phyloP scores from a whole-genome alignment of 2,888 invertebrate species.

The Drosophila trichaetosa region DNA sequence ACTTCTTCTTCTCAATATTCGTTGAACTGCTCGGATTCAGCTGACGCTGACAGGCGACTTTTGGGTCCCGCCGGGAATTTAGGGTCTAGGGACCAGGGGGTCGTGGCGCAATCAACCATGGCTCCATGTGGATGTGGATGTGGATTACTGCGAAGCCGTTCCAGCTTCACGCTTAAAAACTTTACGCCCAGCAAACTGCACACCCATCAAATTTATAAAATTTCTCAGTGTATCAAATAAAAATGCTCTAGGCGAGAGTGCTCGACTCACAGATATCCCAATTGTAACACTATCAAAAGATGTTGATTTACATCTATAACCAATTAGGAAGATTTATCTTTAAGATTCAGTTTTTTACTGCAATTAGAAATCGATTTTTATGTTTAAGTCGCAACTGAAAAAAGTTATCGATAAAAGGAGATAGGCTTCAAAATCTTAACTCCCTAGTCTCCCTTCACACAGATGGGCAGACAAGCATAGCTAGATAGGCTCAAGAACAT shows the following conservation, averaged over 20 bases:
- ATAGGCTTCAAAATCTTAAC: neutral
- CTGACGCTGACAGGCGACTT: slow-evolving; percentile 48
- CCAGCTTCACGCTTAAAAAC: slow-evolving; percentile 68
- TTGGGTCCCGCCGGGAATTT: slow-evolving; percentile 19
- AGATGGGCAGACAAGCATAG: neutral
- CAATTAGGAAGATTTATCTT: neutral
- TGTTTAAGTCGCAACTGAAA: neutral
- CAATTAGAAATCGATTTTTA: neutral
- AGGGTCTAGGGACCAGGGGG: neutral
- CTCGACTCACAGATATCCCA: neutral
- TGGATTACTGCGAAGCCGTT: slow-evolving; percentile 64
- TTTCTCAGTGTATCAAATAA: slow-evolving; percentile 33
- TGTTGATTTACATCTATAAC: neutral
- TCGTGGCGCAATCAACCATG: slow-evolving; percentile 66
- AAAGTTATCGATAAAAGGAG: neutral
- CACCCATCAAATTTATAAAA: slow-evolving; percentile 59
- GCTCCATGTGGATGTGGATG: slow-evolving; percentile 68
- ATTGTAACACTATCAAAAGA: neutral
- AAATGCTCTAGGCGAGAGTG: neutral
- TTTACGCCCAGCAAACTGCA: slow-evolving; percentile 62
- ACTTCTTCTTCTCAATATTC: slow-evolving; percentile 38
- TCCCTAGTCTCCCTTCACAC: neutral
- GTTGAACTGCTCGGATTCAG: slow-evolving; percentile 38
- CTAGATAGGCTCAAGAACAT: neutral
- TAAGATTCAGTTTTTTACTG: neutral